Percentiles rank a stretch among this genome's conserved stretches.
Conservation (phyloP, 2,797 vertebrate species). For the Acropternis orthonyx region DNA sequence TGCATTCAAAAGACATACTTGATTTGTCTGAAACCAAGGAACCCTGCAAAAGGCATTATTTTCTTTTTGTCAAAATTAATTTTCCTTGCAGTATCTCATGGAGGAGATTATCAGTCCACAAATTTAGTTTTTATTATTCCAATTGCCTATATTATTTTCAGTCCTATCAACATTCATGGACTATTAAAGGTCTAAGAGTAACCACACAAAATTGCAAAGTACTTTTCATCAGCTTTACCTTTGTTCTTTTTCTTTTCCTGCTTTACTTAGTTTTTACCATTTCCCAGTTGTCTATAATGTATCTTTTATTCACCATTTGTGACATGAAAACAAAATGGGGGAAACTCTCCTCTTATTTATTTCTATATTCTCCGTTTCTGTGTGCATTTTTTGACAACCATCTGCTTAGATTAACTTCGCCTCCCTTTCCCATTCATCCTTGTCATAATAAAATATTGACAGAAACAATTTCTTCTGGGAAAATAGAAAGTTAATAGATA, state of each 20-base stretch:
- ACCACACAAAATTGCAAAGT: not conserved
- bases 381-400: constrained; percentile 1
- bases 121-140: not conserved
- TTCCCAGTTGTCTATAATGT: not conserved
- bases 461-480: not conserved
- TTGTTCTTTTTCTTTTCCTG: not conserved
- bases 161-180: not conserved
- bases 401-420: constrained; percentile 8
- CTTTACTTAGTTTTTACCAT: not conserved
- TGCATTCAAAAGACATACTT: not conserved
- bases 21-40: not conserved
- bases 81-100: not conserved
- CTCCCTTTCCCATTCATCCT: not conserved
- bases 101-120: not conserved
- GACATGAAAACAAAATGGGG: not conserved
- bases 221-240: not conserved
- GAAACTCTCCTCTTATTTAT: not conserved
- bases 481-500: constrained; percentile 41
- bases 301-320: not conserved
- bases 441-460: constrained; percentile 22
- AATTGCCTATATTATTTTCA: not conserved
- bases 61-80: not conserved
- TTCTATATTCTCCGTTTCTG: not conserved
- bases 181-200: not conserved
- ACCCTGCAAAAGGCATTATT: not conserved